Evolutionary conservation across 2,113 vertebrate species (phyloP).

Genomic region (Spheniscus mendiculus): DNA sequence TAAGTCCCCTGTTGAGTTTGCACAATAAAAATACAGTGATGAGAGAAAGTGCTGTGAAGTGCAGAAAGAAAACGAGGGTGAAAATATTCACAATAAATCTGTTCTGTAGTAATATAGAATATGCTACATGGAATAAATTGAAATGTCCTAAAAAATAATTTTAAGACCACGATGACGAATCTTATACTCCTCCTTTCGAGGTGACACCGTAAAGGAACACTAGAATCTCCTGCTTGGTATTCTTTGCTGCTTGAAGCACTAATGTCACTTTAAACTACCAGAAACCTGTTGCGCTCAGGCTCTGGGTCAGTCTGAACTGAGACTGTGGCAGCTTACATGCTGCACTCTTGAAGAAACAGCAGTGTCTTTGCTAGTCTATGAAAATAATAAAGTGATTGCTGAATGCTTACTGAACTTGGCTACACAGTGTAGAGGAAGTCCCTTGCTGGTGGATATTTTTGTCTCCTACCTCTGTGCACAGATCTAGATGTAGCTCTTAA

Average conservation of each 20-base stretch:
- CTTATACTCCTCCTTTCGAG: background rate
- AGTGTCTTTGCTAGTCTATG: background rate
- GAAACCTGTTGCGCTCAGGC: background rate
- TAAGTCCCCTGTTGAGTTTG: background rate
- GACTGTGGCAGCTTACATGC: background rate
- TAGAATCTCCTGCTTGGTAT: background rate
- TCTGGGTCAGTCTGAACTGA: background rate
- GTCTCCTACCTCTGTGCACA: background rate
- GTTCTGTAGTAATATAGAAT: background rate
- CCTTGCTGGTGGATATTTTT: background rate
- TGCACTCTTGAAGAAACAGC: background rate
- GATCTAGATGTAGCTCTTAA: background rate
- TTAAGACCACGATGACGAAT: background rate
- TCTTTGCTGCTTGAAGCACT: background rate
- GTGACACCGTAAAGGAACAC: background rate
- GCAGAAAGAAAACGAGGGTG: background rate
- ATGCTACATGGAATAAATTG: background rate
- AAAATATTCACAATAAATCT: background rate
- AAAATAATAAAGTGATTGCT: background rate
- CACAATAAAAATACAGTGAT: background rate
- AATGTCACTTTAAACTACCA: background rate
- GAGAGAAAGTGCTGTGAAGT: background rate
- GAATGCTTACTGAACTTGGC: background rate
- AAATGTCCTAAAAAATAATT: background rate
- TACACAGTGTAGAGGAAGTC: background rate